Evolutionary conservation across 1,140 invertebrate genomes (phyloP).

Genomic region (Panulirus ornatus): DNA sequence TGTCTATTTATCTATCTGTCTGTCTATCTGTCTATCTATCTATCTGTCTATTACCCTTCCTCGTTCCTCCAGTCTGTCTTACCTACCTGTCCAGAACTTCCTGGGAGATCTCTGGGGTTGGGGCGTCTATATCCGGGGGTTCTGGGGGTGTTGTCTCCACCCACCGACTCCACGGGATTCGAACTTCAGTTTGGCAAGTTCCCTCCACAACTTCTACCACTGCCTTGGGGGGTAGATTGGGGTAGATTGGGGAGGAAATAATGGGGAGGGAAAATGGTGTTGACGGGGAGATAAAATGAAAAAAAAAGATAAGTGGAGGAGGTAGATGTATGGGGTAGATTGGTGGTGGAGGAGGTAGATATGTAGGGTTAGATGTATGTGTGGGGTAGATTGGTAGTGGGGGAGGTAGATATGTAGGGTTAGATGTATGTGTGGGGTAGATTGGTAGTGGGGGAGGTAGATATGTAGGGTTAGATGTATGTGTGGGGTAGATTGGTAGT

Average conservation of each 20-base stretch:
- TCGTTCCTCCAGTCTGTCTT: too few relatives aligned
- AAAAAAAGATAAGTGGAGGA: neutral
- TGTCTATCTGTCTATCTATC: too few relatives aligned
- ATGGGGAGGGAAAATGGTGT: too few relatives aligned
- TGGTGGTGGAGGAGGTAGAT: neutral
- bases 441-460: too few relatives aligned
- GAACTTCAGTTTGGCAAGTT: slow-evolving; percentile 51
- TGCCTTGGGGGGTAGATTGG: slow-evolving; percentile 18
- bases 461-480: too few relatives aligned
- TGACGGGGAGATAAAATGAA: neutral
- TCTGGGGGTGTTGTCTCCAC: slow-evolving; percentile 56
- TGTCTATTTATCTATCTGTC: too few relatives aligned
- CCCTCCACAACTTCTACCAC: slow-evolving; percentile 58
- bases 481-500: too few relatives aligned
- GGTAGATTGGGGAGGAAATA: neutral
- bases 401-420: neutral
- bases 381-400: neutral
- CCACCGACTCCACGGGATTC: slow-evolving; percentile 60
- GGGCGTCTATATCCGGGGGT: slow-evolving; percentile 27
- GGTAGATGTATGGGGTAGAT: neutral
- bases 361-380: neutral
- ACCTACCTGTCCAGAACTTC: slow-evolving; percentile 53
- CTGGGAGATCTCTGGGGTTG: slow-evolving; percentile 22
- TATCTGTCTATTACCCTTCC: too few relatives aligned
- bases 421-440: too few relatives aligned